Conservation (phyloP, 2,797 vertebrate species). For the Gymnothorax reevesii region DNA sequence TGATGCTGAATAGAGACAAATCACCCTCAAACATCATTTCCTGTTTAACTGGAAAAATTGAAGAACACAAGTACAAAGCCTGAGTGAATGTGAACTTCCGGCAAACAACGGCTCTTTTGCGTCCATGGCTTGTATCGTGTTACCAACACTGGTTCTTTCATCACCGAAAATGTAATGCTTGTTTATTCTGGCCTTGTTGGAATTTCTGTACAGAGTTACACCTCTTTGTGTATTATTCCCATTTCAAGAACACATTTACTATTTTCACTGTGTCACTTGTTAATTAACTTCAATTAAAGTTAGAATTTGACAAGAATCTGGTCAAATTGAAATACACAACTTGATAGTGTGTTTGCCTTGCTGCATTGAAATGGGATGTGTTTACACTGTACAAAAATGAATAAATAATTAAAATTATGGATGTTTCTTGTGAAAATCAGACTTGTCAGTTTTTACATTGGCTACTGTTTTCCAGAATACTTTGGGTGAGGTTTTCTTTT, state of each 20-base stretch:
- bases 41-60: not conserved
- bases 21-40: not conserved
- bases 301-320: not conserved
- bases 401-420: not conserved
- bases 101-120: constrained; percentile 13
- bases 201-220: no score
- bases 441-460: not conserved
- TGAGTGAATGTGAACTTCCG: not conserved
- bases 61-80: constrained; percentile 8
- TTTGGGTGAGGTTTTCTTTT: not conserved
- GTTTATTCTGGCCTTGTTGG: no score
- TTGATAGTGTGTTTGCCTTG: not conserved
- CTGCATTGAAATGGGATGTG: not conserved
- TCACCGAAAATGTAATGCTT: no score
- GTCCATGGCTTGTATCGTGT: not conserved
- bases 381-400: not conserved
- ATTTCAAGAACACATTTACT: not conserved
- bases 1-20: not conserved
- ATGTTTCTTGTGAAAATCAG: not conserved
- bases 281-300: not conserved
- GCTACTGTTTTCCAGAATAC: not conserved
- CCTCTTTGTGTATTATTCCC: no score
- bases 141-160: not conserved
- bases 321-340: not conserved
- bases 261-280: not conserved